Base-by-base conservation (phyloP, 30 jellyfish, hydroid and myxozoan genomes). In the Aurelia sp. region DNA sequence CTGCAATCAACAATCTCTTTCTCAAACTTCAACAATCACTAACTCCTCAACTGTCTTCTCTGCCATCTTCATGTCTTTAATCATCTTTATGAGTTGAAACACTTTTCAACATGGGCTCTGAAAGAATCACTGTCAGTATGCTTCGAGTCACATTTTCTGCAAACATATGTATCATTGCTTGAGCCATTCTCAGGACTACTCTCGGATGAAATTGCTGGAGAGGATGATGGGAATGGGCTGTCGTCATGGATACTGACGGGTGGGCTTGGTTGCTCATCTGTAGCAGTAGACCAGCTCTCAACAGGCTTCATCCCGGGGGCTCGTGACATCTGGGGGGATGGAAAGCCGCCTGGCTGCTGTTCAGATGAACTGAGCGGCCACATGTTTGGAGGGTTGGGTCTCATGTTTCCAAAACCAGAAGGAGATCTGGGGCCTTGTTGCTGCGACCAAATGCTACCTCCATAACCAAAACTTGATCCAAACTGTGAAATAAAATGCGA, bases 361-460 rank as follows among this genome's bases (percentile, higher is more conserved):
- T 77, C 89, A 15, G 87, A 76, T 15, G 89, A 31, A 11, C 79
- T n/a, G 27, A 86, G 48, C 51, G 76, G 86, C 96, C 96, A 86
- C 85, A 77, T 66, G 71, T 86, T 74, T 51, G 87, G 86, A 21
- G 76, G 86, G 35, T 71, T 75, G 59, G 75, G 33, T 44, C 89
- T 66, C 89, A 86, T 69, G 89, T 77, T 77, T 5, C 84, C 84
- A 61, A 74, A 86, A 20, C 96, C 90, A 37, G 92, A 71, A 6
- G 92, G 92, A 4, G 92, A 74, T 18, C 97, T 37, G 0, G 89
- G 86, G 48, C 93, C 93, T 74, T 84, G 94, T 78, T 92, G 98
- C 69, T 92, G 98, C 16, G 98, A 92, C 98, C 98, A 92, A 13
- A 92, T 92, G 76, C 91, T 91, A n/a, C 83, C 83, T 19, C 81